phyloP scores from a whole-genome alignment of 2,113 vertebrate genomes.

The Solea solea region DNA sequence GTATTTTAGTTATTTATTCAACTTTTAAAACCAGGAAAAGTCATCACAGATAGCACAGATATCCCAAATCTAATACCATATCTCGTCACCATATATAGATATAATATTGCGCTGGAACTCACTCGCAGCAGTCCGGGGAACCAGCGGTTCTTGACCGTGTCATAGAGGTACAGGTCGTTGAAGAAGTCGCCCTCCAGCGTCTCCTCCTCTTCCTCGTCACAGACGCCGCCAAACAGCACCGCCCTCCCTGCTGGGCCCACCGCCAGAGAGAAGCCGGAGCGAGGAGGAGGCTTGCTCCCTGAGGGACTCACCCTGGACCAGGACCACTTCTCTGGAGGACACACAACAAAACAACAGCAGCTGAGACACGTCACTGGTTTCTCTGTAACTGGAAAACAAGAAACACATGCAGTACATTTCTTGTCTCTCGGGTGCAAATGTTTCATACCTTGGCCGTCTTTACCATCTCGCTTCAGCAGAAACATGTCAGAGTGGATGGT shows the following conservation, averaged over 20 bases:
- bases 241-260: constrained; percentile 82
- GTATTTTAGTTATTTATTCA: too few species aligned
- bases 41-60: too few species aligned
- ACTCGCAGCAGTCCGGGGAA: constrained; percentile 88
- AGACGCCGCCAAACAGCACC: constrained; percentile 92
- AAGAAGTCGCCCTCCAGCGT: constrained; percentile 92
- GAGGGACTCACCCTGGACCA: constrained; percentile 89
- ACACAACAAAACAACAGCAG: not conserved
- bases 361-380: not conserved
- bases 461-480: constrained; percentile 85
- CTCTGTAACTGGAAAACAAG: not conserved
- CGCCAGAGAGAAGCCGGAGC: constrained; percentile 89
- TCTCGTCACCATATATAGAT: too few species aligned
- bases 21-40: too few species aligned
- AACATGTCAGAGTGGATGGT: constrained; percentile 94
- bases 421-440: not conserved
- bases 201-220: constrained; percentile 96
- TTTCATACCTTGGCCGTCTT: constrained; percentile 82
- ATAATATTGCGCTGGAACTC: not conserved
- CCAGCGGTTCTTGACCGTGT: constrained; percentile 90
- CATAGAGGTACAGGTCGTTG: constrained; percentile 90
- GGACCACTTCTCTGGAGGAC: constrained; percentile 85
- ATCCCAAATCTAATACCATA: too few species aligned
- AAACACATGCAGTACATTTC: not conserved
- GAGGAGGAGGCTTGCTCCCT: constrained; percentile 87